Conservation (phyloP, 2,797 vertebrate genomes). For the Karalla daura region DNA sequence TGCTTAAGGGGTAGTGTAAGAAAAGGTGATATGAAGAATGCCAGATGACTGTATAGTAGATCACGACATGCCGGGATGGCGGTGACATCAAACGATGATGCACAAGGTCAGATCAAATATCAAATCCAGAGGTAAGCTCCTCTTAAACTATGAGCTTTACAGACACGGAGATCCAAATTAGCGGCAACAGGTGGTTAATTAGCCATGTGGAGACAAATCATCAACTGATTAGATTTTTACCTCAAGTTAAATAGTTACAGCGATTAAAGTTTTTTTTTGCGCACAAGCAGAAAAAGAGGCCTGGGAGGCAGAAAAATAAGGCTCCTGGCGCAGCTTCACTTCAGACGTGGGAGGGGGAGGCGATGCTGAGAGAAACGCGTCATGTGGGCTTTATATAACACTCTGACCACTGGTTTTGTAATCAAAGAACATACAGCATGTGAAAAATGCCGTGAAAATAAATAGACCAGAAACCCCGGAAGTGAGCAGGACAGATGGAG, state of each 20-base stretch:
- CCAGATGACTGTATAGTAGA: conserved; percentile 40
- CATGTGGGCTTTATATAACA: too few relatives aligned
- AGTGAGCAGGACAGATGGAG: background rate
- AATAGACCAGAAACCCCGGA: conserved; percentile 10
- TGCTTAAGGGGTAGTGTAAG: conserved; percentile 55
- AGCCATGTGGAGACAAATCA: conserved; percentile 16
- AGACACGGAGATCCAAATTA: background rate
- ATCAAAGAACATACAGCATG: too few relatives aligned
- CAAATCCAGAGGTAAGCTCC: background rate
- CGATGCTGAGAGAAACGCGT: too few relatives aligned
- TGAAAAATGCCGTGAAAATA: too few relatives aligned
- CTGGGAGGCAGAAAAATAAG: background rate
- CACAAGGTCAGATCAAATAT: conserved; percentile 2
- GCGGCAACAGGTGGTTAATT: conserved; percentile 26
- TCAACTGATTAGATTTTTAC: background rate
- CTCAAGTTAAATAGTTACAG: background rate
- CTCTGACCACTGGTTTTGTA: too few relatives aligned
- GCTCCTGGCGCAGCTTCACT: background rate
- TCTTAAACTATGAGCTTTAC: background rate
- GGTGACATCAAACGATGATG: background rate
- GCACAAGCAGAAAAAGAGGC: background rate
- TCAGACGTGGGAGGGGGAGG: too few relatives aligned
- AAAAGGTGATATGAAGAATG: conserved; percentile 51
- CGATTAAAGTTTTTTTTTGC: background rate
- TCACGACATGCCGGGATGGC: conserved; percentile 22